Evolutionary conservation across 1,140 invertebrate genomes (phyloP).

Genomic region (Aradophagus sp.): DNA sequence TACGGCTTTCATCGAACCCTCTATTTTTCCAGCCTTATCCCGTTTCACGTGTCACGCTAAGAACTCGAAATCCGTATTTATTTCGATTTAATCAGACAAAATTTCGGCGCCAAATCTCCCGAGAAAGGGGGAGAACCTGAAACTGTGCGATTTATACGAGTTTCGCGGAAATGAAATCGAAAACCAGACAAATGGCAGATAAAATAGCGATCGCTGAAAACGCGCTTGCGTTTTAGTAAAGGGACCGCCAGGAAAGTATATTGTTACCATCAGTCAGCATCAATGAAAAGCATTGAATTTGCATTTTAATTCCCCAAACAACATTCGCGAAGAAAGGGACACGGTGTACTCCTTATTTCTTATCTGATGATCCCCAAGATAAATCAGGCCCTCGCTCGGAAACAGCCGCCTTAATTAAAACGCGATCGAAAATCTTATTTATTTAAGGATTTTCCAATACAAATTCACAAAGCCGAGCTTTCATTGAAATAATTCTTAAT

Average conservation of each 20-base stretch:
- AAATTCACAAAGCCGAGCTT: no score
- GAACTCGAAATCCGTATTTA: conserved; percentile 46
- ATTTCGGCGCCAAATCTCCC: conserved; percentile 19
- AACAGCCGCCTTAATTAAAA: no score
- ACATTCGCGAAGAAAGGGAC: conserved; percentile 2
- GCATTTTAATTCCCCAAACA: conserved; percentile 27
- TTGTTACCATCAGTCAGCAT: conserved; percentile 37
- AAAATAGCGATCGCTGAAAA: conserved; percentile 43
- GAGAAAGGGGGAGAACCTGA: conserved; percentile 24
- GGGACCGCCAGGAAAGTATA: conserved; percentile 19
- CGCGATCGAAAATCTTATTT: no score
- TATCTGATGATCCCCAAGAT: conserved; percentile 1
- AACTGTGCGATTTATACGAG: conserved; percentile 41
- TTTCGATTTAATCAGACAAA: conserved; percentile 46
- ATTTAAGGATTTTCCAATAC: no score
- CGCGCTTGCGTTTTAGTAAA: conserved; percentile 21
- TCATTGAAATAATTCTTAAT: no score
- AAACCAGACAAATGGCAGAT: conserved; percentile 43
- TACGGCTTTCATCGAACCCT: conserved; percentile 7
- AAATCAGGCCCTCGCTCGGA: not conserved
- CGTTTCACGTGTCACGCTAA: conserved; percentile 36
- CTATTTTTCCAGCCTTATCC: conserved; percentile 36
- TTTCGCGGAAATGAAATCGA: conserved; percentile 49
- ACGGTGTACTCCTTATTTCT: not conserved
- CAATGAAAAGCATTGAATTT: conserved; percentile 34